Evolutionary conservation across 2,888 invertebrate species (phyloP).

Genomic region (Yponomeuta evonymella): DNA sequence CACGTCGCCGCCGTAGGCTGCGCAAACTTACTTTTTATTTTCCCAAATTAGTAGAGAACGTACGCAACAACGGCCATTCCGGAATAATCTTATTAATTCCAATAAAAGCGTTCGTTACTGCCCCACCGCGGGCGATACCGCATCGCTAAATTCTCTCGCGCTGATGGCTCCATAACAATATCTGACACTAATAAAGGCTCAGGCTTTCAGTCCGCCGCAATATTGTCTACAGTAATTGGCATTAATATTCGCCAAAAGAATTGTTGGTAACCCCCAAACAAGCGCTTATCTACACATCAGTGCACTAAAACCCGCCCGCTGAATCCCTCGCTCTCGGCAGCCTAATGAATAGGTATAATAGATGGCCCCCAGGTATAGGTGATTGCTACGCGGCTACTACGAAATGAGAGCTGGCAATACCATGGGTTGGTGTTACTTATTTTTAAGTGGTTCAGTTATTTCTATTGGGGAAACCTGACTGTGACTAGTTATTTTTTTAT

Average conservation of each 20-base stretch:
- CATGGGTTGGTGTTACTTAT: neutral
- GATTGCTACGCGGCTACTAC: conserved; percentile 20
- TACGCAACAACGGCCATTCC: neutral
- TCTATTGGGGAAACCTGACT: too few species aligned
- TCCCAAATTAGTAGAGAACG: neutral
- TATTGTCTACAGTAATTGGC: conserved; percentile 72
- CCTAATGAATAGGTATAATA: conserved; percentile 53
- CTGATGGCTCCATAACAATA: conserved; percentile 62
- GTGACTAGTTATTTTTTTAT: too few species aligned
- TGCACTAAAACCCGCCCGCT: conserved; percentile 35
- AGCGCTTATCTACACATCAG: conserved; percentile 66
- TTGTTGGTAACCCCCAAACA: conserved; percentile 63
- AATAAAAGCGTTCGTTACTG: neutral
- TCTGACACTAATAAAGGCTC: conserved; percentile 68
- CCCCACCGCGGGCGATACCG: conserved; percentile 2
- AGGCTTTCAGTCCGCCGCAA: conserved; percentile 60
- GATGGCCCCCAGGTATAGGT: conserved; percentile 58
- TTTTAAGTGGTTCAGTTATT: too few species aligned
- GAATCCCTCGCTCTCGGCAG: conserved; percentile 32
- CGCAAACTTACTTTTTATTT: neutral
- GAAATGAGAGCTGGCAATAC: conserved; percentile 17
- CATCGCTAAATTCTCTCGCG: conserved; percentile 24
- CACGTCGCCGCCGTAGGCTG: neutral
- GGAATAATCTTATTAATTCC: neutral
- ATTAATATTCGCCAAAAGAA: conserved; percentile 63